Percentiles rank a stretch among this genome's conserved stretches.
These are phyloP conservation scores for Callipepla californica DNA, from an alignment of 2,113 vertebrate genomes.

Conservation along the genomic window DNA sequence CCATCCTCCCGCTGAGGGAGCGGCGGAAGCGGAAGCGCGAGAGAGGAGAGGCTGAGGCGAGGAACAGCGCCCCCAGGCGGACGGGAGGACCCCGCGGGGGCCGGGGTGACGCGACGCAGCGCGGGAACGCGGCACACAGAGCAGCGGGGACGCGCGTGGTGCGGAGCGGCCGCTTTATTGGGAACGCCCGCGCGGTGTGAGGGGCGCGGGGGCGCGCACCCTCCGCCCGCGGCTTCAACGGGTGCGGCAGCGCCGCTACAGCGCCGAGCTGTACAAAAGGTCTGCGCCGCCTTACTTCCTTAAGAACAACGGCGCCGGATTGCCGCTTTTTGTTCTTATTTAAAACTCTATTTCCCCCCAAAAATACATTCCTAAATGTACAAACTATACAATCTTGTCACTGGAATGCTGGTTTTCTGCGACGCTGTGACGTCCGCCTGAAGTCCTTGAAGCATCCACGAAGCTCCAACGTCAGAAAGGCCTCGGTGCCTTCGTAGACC, in stretches of 20 bases:
- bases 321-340: constrained; percentile 78
- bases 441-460: constrained; percentile 67
- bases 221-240: constrained; percentile 77
- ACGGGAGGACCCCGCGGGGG: background rate
- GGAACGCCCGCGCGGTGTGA: background rate
- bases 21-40: constrained; percentile 9
- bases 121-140: background rate
- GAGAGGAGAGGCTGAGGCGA: background rate
- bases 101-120: background rate
- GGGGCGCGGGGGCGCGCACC: background rate
- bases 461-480: constrained; percentile 68
- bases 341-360: constrained; percentile 80
- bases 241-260: background rate
- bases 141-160: background rate
- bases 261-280: constrained; percentile 79
- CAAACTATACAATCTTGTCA: constrained; percentile 86
- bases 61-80: background rate
- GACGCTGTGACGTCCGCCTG: constrained; percentile 73
- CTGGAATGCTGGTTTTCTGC: constrained; percentile 84
- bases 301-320: constrained; percentile 77
- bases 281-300: constrained; percentile 69
- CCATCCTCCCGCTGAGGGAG: constrained; percentile 76
- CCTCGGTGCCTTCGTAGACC: constrained; percentile 81
- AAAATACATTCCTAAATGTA: constrained; percentile 89
- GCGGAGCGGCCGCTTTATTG: constrained; percentile 81